phyloP scores from a whole-genome alignment of 2,113 vertebrate species.

The Podiceps cristatus region DNA sequence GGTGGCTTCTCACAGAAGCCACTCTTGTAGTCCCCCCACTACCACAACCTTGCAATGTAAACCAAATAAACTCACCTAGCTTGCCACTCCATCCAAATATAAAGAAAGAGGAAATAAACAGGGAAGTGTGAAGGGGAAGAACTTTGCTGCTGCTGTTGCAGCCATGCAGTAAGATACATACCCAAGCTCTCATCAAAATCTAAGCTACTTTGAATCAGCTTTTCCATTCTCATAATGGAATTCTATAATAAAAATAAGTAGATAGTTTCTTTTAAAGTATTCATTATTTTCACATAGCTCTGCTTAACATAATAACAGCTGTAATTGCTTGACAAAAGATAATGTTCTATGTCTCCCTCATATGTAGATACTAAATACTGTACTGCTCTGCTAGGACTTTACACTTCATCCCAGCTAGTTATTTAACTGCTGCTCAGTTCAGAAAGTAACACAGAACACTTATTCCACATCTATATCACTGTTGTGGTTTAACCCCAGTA shows the following conservation, averaged over 20 bases:
- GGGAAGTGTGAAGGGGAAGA: not conserved
- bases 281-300: not conserved
- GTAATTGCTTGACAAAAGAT: not conserved
- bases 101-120: not conserved
- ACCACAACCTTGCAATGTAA: not conserved
- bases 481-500: too few relatives aligned
- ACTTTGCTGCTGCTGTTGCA: not conserved
- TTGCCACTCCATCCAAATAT: not conserved
- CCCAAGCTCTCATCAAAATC: not conserved
- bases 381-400: not conserved
- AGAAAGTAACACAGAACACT: not conserved
- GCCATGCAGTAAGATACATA: not conserved
- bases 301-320: not conserved
- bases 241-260: not conserved
- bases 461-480: not conserved
- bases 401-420: not conserved
- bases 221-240: not conserved
- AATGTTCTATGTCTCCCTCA: not conserved
- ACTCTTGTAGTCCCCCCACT: rapidly evolving
- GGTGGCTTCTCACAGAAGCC: not conserved
- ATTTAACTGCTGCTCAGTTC: not conserved
- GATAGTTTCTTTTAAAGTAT: not conserved
- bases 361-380: not conserved
- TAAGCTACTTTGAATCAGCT: not conserved
- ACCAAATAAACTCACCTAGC: not conserved